Base-by-base conservation (phyloP, 1,140 invertebrate species). In the Neocloeon triangulifer region DNA sequence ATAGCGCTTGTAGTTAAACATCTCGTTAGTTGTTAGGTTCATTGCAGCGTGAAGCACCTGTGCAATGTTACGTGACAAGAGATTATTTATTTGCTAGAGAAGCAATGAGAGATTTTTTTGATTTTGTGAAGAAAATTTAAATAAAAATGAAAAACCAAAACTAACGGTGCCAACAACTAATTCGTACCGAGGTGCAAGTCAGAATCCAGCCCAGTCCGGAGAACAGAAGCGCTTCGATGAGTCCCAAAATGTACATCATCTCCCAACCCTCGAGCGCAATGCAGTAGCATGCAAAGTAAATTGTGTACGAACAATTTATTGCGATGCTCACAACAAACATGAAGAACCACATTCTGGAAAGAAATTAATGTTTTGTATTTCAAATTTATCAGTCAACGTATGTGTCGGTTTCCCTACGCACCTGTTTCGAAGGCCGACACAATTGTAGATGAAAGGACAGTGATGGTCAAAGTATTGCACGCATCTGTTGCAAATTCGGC, bases 361-460 rank as follows among this genome's bases (percentile, higher is more conserved):
- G 34, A 35, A 35, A 39, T 39, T 42, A 41, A 30, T 30, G 33
- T 19, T 25, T 16, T 9, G 10, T 27, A 4, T 32, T 26, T 33
- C 23, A 36, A 15, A 35, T 35, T 35, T 35, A 15, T n/a, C 3
- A 8, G 10, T 10, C 10, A 25, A 12, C 10, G 9, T 30, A 32
- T n/a, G 2, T 12, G 17, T n/a, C 19, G 27, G 35, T 38, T 43
- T n/a, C n/a, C n/a, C n/a, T n/a, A n/a, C n/a, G n/a, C n/a, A 60
- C 61, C 77, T 62, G 48, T 85, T 85, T 25, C 68, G 62, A 13
- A 84, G 52, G 2, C 79, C 79, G 7, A 94, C 79, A 51, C 86
- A 94, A 47, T 89, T 91, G 49, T 88, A 82, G 39, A 94, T 85
- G 45, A 88, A 92, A 0, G 84, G 82, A 48, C 86, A 94, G 43